Percentiles rank a stretch among this genome's conserved stretches.
These are phyloP conservation scores for Hemicordylus capensis DNA, from an alignment of 2,113 vertebrate genomes.

Conservation along the genomic window DNA sequence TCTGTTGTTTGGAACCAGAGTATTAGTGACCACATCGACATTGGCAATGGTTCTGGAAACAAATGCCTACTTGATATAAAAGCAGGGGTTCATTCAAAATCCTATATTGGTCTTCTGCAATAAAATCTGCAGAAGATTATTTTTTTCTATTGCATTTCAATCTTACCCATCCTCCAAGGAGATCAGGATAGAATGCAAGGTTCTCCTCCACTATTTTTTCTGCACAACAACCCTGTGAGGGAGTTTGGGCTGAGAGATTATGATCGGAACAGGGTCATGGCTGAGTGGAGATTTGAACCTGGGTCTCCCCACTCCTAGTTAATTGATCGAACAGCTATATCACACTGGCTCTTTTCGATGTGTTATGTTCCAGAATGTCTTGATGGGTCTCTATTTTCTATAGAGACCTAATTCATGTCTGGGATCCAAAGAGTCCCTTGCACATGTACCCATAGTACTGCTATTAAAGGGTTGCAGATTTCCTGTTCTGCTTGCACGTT, in stretches of 20 bases:
- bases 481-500: neutral
- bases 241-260: too few species aligned
- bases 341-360: too few species aligned
- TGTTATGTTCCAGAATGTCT: neutral
- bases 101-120: too few species aligned
- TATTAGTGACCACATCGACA: neutral
- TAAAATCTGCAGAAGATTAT: too few species aligned
- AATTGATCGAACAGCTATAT: too few species aligned
- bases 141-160: neutral
- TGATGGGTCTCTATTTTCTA: neutral
- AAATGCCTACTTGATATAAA: neutral
- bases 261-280: too few species aligned
- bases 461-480: neutral
- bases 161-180: neutral
- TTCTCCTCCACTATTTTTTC: too few species aligned
- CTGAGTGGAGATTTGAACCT: too few species aligned
- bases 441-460: neutral
- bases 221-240: too few species aligned
- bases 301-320: too few species aligned
- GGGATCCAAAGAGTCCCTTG: neutral
- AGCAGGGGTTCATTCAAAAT: neutral
- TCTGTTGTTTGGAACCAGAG: neutral
- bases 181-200: neutral
- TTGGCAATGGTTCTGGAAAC: neutral
- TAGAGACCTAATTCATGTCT: neutral